These are phyloP conservation scores for Madoqua kirkii DNA, from an alignment of 2,113 vertebrate genomes.

Conservation along the genomic window DNA sequence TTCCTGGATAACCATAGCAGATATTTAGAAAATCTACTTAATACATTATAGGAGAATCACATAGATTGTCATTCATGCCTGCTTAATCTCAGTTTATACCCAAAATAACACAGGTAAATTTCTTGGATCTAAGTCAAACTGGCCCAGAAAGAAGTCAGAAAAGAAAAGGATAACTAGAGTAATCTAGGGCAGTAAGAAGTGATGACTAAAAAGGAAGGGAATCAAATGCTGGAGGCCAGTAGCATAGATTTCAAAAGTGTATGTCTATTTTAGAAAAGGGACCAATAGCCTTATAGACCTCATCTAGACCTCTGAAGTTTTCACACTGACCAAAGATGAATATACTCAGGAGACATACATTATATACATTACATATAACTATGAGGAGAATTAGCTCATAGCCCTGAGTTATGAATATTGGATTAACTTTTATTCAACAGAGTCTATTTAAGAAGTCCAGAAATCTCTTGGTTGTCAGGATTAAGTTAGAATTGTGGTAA, in stretches of 20 bases:
- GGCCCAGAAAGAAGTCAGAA: neutral
- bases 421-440: neutral
- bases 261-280: neutral
- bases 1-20: accelerated
- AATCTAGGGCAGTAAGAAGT: neutral
- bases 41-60: neutral
- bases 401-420: neutral
- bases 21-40: neutral
- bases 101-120: neutral
- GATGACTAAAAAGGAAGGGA: neutral
- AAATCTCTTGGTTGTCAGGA: neutral
- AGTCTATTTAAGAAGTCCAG: neutral
- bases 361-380: neutral
- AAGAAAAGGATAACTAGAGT: neutral
- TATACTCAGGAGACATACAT: neutral
- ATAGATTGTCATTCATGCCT: neutral
- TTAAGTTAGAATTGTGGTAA: neutral
- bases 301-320: neutral
- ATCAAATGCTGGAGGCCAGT: neutral
- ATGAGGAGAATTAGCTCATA: neutral
- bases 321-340: neutral
- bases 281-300: neutral
- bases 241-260: neutral
- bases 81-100: neutral
- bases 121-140: neutral